These are phyloP conservation scores for Plodia interpunctella DNA, from an alignment of 1,140 invertebrate species.

Conservation along the genomic window DNA sequence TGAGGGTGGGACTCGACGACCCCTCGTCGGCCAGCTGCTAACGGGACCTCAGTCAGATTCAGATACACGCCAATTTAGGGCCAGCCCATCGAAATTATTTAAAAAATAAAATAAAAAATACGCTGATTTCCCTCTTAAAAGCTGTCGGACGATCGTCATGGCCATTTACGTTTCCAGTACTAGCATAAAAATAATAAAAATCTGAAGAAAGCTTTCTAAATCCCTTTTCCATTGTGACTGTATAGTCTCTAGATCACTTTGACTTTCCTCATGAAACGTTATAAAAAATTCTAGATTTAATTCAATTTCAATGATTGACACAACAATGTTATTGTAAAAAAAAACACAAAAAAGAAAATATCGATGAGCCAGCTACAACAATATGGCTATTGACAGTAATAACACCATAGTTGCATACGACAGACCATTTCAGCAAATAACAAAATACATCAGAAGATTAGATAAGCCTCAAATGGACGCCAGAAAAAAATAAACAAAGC, in stretches of 20 bases:
- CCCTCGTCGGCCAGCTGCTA: conserved; percentile 42
- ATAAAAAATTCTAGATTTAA: too few species aligned
- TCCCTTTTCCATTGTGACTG: too few species aligned
- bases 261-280: too few species aligned
- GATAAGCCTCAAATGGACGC: not conserved
- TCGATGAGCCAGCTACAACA: not conserved
- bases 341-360: not conserved
- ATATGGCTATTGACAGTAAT: not conserved
- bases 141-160: too few species aligned
- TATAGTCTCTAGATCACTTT: too few species aligned
- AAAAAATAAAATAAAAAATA: too few species aligned
- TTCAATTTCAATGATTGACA: too few species aligned
- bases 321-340: not conserved
- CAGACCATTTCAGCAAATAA: not conserved
- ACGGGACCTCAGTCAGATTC: not conserved
- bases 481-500: not conserved
- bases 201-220: too few species aligned
- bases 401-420: not conserved
- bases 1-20: conserved; percentile 45
- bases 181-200: too few species aligned
- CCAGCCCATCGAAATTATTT: not conserved
- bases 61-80: not conserved
- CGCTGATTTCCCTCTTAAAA: too few species aligned
- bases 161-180: too few species aligned
- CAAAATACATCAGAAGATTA: not conserved